Base-by-base conservation (phyloP, 37 sponge, comb jelly and placozoan genomes). In the Aphrocallistes beatrix region DNA sequence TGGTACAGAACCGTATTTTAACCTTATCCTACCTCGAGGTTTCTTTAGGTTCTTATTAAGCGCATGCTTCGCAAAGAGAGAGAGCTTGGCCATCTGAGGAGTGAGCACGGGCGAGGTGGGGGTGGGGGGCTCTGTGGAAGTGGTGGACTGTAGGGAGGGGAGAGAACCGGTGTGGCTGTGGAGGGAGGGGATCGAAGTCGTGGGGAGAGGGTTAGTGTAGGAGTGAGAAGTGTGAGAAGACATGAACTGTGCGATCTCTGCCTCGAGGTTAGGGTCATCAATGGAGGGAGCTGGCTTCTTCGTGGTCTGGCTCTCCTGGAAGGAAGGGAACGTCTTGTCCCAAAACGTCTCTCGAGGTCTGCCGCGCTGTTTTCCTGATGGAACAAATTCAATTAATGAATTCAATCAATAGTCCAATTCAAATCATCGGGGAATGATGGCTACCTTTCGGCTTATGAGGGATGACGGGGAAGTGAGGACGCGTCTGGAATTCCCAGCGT, bases 241-340 rank as follows among this genome's bases (percentile, higher is more conserved):
- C 75, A 60, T 3, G 75, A 32, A 60, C 34, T 60, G 75, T 6
- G 75, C 75, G 6, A 60, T 60, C 21, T 60, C 75, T 32, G 75
- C 75, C 34, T 60, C 75, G 6, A 60, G 75, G 3, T 19, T 60
- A 60, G 75, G 75, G 75, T 60, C 75, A 13, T 60, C 75, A 21
- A 47, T 47, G n/a, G n/a, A n/a, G 13, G 49, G 49, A 21, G 17
- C 17, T 3, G 75, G 3, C 34, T 28, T 60, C 75, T 60, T 60
- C 6, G 10, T 60, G 8, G 21, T 60, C 34, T 60, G 75, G n/a
- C 75, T 60, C 75, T 60, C 75, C 21, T 60, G 75, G 75, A 60
- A 60, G 25, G 75, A 60, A 13, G 75, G 75, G 75, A 60, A 60
- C 3, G 75, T 60, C 75, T 60, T 60, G 75, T 60, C 75, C 75